phyloP scores from a whole-genome alignment of 2,888 invertebrate species.

The Eupithecia vulgata region DNA sequence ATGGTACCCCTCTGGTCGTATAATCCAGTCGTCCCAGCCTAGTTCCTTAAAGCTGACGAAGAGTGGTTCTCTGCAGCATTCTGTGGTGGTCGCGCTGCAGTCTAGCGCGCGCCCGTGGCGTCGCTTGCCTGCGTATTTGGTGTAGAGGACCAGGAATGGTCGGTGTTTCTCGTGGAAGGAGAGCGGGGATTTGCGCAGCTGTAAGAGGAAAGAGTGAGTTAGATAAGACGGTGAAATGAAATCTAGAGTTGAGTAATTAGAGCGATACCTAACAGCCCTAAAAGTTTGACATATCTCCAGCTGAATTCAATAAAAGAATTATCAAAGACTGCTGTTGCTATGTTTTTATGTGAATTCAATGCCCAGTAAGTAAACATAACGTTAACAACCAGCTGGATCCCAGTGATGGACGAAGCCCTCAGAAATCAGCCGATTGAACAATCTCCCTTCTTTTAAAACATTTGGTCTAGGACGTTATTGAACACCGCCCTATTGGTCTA shows the following conservation, averaged over 20 bases:
- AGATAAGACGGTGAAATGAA: neutral
- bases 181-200: slow-evolving; percentile 86
- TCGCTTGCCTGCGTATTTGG: slow-evolving; percentile 87
- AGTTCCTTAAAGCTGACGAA: slow-evolving; percentile 93
- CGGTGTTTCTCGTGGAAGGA: slow-evolving; percentile 87
- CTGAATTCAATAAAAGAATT: neutral
- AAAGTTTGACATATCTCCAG: neutral
- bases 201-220: slow-evolving; percentile 44
- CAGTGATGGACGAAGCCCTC: no score
- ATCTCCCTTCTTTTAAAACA: neutral
- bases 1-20: slow-evolving; percentile 91
- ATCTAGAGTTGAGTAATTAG: neutral
- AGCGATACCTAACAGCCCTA: neutral
- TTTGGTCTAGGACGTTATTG: neutral
- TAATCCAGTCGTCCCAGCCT: slow-evolving; percentile 95
- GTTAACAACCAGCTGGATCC: neutral
- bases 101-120: slow-evolving; percentile 87
- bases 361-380: neutral
- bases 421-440: neutral
- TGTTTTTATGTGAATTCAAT: neutral
- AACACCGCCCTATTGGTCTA: neutral
- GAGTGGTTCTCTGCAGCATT: slow-evolving; percentile 92
- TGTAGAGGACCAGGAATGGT: slow-evolving; percentile 92
- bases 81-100: slow-evolving; percentile 86
- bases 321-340: neutral